Base-by-base conservation (phyloP, 2,797 vertebrate species). In the Fratercula arctica region DNA sequence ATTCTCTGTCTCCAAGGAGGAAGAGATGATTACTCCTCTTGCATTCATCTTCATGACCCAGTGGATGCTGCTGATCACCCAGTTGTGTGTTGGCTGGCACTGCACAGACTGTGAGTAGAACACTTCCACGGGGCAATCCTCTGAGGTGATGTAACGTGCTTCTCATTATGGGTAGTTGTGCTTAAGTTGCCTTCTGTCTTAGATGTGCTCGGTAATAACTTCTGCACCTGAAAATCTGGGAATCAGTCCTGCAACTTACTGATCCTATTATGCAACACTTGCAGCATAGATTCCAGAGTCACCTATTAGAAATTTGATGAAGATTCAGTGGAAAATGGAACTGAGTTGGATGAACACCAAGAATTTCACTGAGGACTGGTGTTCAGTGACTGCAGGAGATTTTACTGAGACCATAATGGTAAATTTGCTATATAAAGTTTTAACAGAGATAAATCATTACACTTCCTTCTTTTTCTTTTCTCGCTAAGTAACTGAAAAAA, bases 91-190 rank as follows among this genome's bases (percentile, higher is more conserved):
- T 73, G 75, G 80, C 10, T 68, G 70, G 94, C 45, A 39, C 35
- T 78, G 80, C 60, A 45, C 39, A 69, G 41, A 81, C 39, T 35
- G 94, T 95, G 56, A 95, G 94, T 93, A 88, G n/a, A 64, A 73
- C 26, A 31, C 2, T 68, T 72, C 11, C 14, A 31, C 13, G 6
- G 31, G 16, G 11, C 25, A 51, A 7, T 31, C 48, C 15, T 77
- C 59, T 1, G 6, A 57, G 23, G 9, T 35, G 25, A 41, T 31
- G n/a, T 43, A 51, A 72, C 0, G 0, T 72, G 11, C 7, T 84
- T 53, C 45, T 56, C 41, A n/a, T 69, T 70, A 56, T 12, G 14
- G 7, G 24, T 37, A 57, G 20, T 16, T 72, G 46, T 53, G 9
- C 24, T 70, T 56, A 66, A 66, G 18, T 51, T 80, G 19, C 33